These are phyloP conservation scores for Listrodromus nycthemerus DNA, from an alignment of 2,888 invertebrate genomes.

Conservation along the genomic window DNA sequence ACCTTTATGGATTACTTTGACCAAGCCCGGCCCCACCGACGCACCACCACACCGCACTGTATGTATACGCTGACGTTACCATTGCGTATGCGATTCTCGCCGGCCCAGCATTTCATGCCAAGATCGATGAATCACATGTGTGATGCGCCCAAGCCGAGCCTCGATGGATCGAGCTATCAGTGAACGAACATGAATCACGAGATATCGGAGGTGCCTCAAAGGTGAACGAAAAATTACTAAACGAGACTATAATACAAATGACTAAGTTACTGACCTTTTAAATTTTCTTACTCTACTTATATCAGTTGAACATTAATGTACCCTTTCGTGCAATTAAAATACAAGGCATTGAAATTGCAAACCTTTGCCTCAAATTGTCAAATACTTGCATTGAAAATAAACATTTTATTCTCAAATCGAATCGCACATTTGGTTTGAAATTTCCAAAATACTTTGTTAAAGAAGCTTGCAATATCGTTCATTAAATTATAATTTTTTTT, in stretches of 20 bases:
- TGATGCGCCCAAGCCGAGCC: background rate
- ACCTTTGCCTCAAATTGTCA: too few species aligned
- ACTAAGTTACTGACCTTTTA: background rate
- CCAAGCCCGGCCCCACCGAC: constrained; percentile 78
- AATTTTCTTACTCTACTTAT: too few species aligned
- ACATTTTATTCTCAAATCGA: too few species aligned
- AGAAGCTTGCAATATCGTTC: too few species aligned
- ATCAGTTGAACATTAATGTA: too few species aligned
- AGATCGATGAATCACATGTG: constrained; percentile 35
- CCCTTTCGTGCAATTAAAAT: too few species aligned
- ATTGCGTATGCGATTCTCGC: constrained; percentile 44
- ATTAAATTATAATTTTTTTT: too few species aligned
- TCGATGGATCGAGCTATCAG: constrained; percentile 13
- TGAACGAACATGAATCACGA: constrained; percentile 3
- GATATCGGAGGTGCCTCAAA: constrained; percentile 9
- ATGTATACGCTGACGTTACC: constrained; percentile 64
- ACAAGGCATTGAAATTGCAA: too few species aligned
- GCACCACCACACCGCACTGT: constrained; percentile 82
- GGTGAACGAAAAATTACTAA: background rate
- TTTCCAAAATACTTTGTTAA: too few species aligned
- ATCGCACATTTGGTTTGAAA: too few species aligned
- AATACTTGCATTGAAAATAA: too few species aligned
- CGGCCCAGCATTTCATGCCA: constrained; percentile 45
- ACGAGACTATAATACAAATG: background rate
- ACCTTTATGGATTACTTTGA: constrained; percentile 66